These are phyloP conservation scores for Drosophila maculinotata DNA, from an alignment of 2,888 invertebrate species.

Conservation along the genomic window DNA sequence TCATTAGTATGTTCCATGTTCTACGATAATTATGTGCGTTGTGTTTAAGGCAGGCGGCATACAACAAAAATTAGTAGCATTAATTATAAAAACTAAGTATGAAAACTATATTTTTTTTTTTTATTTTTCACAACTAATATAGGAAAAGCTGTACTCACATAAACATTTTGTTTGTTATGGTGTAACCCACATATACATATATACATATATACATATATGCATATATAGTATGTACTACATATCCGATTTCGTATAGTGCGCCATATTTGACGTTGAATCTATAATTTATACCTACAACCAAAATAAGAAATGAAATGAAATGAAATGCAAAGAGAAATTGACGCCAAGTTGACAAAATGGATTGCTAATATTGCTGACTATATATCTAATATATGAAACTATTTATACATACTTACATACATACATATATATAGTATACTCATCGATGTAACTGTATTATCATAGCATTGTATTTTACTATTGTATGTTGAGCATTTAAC, in stretches of 20 bases:
- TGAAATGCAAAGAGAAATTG: constrained; percentile 47
- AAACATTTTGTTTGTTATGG: constrained; percentile 24
- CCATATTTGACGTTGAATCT: constrained; percentile 41
- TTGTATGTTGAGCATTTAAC: constrained; percentile 46
- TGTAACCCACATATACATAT: constrained; percentile 24
- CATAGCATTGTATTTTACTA: constrained; percentile 18
- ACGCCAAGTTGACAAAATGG: constrained; percentile 9
- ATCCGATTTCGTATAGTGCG: constrained; percentile 48
- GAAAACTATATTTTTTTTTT: constrained; percentile 4
- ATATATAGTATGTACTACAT: constrained; percentile 37
- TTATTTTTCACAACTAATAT: constrained; percentile 3
- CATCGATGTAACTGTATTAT: constrained; percentile 20
- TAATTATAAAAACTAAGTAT: constrained; percentile 13
- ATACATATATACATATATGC: not conserved
- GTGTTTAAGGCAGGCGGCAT: constrained; percentile 7
- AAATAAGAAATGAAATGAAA: not conserved
- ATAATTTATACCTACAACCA: constrained; percentile 19
- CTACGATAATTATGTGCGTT: constrained; percentile 23
- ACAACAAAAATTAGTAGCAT: constrained; percentile 11
- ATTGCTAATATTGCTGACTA: constrained; percentile 46
- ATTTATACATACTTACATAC: constrained; percentile 20
- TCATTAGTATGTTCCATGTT: constrained; percentile 57
- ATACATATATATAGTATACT: constrained; percentile 2
- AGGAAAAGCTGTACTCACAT: not conserved
- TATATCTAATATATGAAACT: constrained; percentile 19